Conservation (phyloP, 92 coral and sea anemone species). For the Zoanthus sociatus region DNA sequence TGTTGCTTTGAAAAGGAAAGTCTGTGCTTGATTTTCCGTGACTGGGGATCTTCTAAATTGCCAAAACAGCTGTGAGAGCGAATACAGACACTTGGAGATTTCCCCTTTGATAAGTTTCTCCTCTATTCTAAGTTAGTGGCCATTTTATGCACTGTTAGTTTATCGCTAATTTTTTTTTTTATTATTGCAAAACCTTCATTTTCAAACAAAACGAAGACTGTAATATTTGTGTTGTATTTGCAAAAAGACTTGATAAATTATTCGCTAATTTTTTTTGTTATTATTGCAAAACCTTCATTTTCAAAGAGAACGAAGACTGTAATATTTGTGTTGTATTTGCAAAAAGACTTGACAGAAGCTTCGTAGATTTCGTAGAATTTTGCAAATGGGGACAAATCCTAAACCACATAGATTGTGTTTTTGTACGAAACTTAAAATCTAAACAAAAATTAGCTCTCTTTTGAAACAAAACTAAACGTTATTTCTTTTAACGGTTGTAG, state of each 20-base stretch:
- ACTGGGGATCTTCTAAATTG: neutral
- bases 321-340: neutral
- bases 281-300: neutral
- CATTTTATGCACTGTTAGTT: neutral
- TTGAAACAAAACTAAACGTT: neutral
- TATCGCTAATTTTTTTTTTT: neutral
- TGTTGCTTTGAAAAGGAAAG: constrained; percentile 6
- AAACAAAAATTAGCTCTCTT: neutral
- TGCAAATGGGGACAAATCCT: neutral
- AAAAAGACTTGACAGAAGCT: neutral
- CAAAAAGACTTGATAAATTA: neutral
- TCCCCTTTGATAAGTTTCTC: neutral
- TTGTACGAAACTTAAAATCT: neutral
- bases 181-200: neutral
- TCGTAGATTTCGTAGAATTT: neutral
- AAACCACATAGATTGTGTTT: neutral
- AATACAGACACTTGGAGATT: neutral
- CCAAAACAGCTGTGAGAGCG: constrained; percentile 1
- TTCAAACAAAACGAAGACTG: neutral
- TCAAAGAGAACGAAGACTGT: neutral
- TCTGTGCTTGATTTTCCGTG: constrained; percentile 27
- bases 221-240: neutral
- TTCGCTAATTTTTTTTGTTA: neutral
- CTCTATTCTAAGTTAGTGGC: neutral
- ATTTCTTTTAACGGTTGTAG: neutral